Evolutionary conservation across 1,140 invertebrate species (phyloP).

Genomic region (Apis dorsata): DNA sequence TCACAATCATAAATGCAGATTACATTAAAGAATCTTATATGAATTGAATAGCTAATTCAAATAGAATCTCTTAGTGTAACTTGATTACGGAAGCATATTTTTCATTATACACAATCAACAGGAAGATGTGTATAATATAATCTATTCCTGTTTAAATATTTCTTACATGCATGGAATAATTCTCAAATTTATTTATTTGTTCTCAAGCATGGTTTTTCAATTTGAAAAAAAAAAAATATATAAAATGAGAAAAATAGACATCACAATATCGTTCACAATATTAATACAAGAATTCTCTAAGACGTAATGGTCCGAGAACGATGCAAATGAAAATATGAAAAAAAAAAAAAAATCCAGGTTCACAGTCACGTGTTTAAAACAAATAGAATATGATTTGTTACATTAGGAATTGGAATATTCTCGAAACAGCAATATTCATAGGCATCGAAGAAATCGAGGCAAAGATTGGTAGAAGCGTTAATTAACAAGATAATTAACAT

Average conservation of each 20-base stretch:
- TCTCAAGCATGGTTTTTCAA: background rate
- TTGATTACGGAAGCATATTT: constrained; percentile 30
- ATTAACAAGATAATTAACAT: background rate
- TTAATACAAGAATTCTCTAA: background rate
- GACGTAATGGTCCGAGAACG: constrained; percentile 4
- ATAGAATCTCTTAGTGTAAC: background rate
- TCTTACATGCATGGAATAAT: background rate
- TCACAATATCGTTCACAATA: background rate
- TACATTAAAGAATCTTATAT: constrained; percentile 12
- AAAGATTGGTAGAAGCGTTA: background rate
- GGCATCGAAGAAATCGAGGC: background rate
- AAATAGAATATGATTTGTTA: constrained; percentile 4
- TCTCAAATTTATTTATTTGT: background rate
- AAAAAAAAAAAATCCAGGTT: background rate
- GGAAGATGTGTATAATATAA: background rate
- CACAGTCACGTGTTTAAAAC: constrained; percentile 22
- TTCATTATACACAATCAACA: background rate
- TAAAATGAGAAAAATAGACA: no score
- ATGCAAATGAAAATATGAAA: constrained; percentile 11
- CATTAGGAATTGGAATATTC: constrained; percentile 25
- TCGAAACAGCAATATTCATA: background rate
- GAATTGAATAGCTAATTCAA: constrained; percentile 8
- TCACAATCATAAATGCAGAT: constrained; percentile 23
- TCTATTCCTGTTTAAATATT: background rate
- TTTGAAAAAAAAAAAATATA: no score